These are phyloP conservation scores for Drosophila flavopinicola DNA, from an alignment of 2,888 invertebrate genomes.

Conservation along the genomic window DNA sequence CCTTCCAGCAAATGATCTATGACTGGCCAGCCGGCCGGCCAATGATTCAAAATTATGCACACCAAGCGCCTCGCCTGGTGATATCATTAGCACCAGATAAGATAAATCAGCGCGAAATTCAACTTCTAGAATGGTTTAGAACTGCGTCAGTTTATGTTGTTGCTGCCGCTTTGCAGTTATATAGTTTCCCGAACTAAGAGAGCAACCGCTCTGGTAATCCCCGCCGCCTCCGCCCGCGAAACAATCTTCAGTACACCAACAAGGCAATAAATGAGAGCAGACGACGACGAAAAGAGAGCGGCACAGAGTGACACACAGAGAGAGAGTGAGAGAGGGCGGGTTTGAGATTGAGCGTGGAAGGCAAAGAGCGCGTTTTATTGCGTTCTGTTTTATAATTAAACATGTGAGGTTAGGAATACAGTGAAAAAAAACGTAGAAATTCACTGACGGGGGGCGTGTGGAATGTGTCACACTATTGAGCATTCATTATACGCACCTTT, in stretches of 20 bases:
- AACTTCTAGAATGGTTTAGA: conserved; percentile 25
- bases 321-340: conserved; percentile 5
- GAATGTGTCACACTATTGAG: conserved; percentile 24
- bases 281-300: conserved; percentile 19
- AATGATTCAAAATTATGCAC: conserved; percentile 14
- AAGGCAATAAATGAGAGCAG: conserved; percentile 29
- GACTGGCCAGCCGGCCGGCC: conserved; percentile 23
- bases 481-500: conserved; percentile 87
- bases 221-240: neutral
- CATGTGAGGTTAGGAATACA: conserved; percentile 76
- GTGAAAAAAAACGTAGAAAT: conserved; percentile 35
- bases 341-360: conserved; percentile 23
- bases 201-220: conserved; percentile 12
- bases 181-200: conserved; percentile 60
- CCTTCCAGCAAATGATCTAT: conserved; percentile 17
- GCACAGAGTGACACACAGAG: conserved; percentile 4
- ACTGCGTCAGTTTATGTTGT: conserved; percentile 47
- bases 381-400: conserved; percentile 77
- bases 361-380: conserved; percentile 44
- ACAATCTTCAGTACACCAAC: conserved; percentile 16
- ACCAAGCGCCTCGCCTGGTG: conserved; percentile 12
- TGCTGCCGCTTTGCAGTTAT: conserved; percentile 58
- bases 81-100: conserved; percentile 60
- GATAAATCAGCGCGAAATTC: conserved; percentile 49
- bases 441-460: conserved; percentile 16